Percentiles rank a stretch among this genome's conserved stretches.
phyloP scores from a whole-genome alignment of 2,888 invertebrate species.

The Lithophane leautieri region DNA sequence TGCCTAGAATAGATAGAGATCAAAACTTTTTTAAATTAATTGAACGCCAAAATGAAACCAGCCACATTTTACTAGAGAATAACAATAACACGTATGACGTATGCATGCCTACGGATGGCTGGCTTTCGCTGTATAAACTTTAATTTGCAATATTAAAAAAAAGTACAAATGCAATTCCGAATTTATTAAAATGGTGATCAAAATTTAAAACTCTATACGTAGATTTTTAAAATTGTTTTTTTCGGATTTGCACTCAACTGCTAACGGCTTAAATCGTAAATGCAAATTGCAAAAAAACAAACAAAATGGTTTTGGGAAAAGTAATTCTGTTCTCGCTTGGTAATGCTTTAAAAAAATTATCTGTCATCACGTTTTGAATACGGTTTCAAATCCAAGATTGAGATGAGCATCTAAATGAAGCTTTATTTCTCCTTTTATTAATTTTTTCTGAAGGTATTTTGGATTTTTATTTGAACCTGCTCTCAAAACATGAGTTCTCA shows the following conservation, averaged over 20 bases:
- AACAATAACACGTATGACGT: neutral
- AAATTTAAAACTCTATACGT: conserved; percentile 32
- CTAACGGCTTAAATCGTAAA: conserved; percentile 21
- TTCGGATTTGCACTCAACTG: conserved; percentile 16
- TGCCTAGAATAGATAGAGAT: too few relatives aligned
- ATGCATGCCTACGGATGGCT: neutral
- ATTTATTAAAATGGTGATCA: conserved; percentile 36
- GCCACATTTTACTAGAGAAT: neutral
- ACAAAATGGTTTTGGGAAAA: conserved; percentile 41
- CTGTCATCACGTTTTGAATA: conserved; percentile 27
- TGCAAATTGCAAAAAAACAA: conserved; percentile 40
- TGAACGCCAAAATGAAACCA: neutral
- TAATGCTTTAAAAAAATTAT: conserved; percentile 44
- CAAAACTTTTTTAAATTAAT: neutral
- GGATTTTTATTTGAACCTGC: conserved; percentile 51
- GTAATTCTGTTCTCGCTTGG: conserved; percentile 19
- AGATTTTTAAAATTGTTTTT: conserved; percentile 29
- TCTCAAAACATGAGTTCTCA: too few relatives aligned
- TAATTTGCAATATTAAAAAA: neutral
- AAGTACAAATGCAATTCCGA: neutral
- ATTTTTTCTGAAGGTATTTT: neutral
- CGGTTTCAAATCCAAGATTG: conserved; percentile 36
- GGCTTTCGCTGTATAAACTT: neutral
- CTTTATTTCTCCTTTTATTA: neutral
- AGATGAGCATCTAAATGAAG: conserved; percentile 25